A percentile compares a stretch with the other conserved stretches of the same genome.
Evolutionary conservation across 2,113 vertebrate species (phyloP).

Genomic region (Haemorhous mexicanus): DNA sequence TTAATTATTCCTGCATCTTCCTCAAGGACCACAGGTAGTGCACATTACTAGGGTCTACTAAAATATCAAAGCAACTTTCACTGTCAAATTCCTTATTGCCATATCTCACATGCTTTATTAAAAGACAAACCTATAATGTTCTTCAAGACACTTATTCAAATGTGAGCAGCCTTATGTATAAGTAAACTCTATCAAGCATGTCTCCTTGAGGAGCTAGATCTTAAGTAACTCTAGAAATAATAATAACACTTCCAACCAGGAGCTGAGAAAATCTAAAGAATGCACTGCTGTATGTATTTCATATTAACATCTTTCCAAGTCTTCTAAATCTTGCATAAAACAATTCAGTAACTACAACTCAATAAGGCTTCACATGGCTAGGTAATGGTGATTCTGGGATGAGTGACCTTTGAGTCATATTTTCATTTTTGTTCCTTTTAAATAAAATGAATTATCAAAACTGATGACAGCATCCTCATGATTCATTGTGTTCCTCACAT

Average conservation of each 20-base stretch:
- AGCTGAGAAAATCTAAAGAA: background rate
- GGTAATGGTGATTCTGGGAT: background rate
- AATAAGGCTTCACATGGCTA: background rate
- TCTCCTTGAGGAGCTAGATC: background rate
- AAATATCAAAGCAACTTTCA: background rate
- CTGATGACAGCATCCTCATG: background rate
- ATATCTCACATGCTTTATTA: background rate
- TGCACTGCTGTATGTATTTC: background rate
- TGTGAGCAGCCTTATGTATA: background rate
- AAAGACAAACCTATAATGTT: background rate
- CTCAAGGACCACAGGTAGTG: background rate
- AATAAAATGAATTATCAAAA: background rate
- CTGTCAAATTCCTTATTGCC: background rate
- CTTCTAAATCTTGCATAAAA: background rate
- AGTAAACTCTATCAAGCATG: background rate
- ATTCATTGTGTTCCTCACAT: background rate
- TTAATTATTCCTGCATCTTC: background rate
- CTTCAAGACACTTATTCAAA: background rate
- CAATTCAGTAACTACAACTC: background rate
- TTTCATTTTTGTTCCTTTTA: background rate
- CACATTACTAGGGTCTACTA: background rate
- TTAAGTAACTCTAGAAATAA: background rate
- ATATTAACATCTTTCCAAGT: background rate
- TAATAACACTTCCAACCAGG: background rate
- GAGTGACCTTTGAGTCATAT: background rate